Percentiles rank a stretch among this genome's conserved stretches.
Evolutionary conservation across 2,113 vertebrate genomes (phyloP).

Genomic region (Gallinago paraguaiae): DNA sequence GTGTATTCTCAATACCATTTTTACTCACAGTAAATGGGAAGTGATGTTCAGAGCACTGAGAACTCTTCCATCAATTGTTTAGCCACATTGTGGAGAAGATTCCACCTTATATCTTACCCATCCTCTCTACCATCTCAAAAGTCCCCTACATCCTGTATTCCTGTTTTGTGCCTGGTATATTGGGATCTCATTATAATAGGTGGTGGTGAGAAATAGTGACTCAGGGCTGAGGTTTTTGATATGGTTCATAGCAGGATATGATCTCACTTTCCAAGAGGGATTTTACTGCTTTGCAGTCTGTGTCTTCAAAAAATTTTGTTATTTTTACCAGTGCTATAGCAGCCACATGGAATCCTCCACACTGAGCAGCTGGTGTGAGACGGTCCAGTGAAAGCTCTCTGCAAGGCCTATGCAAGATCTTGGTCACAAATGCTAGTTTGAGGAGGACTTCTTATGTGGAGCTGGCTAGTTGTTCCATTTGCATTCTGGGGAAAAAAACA

Average conservation of each 20-base stretch:
- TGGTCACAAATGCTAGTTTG: not conserved
- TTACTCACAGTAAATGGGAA: constrained; percentile 27
- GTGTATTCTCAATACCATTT: not conserved
- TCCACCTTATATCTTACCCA: not conserved
- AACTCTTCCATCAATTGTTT: constrained; percentile 55
- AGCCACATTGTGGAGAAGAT: constrained; percentile 21
- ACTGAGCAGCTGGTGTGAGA: not conserved
- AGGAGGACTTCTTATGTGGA: rapidly evolving
- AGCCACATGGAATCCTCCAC: not conserved
- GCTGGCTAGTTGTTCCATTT: rapidly evolving
- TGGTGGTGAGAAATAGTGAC: not conserved
- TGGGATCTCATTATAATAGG: not conserved
- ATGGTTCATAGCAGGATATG: not conserved
- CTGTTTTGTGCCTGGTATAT: not conserved
- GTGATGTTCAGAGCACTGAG: constrained; percentile 17
- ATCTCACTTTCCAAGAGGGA: not conserved
- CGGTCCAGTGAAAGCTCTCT: not conserved
- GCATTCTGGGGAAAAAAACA: rapidly evolving
- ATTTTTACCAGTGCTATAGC: not conserved
- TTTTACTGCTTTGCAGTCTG: not conserved
- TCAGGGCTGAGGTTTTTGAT: not conserved
- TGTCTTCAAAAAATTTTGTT: rapidly evolving
- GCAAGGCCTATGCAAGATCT: not conserved
- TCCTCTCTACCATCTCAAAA: not conserved
- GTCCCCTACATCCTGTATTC: not conserved